Evolutionary conservation across 1,140 invertebrate genomes (phyloP).

Genomic region (Periplaneta americana): DNA sequence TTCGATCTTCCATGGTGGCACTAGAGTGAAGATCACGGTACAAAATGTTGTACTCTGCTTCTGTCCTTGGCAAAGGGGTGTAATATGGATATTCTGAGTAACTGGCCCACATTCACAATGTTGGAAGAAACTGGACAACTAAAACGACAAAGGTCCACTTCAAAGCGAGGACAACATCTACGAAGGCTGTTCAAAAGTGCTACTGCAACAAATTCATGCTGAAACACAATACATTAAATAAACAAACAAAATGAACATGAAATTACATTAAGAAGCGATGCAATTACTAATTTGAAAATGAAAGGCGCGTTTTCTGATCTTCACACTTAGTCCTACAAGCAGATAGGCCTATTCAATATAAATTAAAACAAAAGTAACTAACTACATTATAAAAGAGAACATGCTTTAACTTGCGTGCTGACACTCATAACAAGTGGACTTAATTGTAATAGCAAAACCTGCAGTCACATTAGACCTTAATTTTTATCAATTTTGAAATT

Average conservation of each 20-base stretch:
- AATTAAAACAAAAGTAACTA: too few species aligned
- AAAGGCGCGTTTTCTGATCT: too few species aligned
- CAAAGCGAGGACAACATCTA: slow-evolving; percentile 27
- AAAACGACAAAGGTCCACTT: neutral
- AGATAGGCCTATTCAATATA: too few species aligned
- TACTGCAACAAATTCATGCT: slow-evolving; percentile 8
- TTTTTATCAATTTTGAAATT: too few species aligned
- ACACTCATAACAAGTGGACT: too few species aligned
- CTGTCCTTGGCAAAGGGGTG: neutral
- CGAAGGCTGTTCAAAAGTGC: slow-evolving; percentile 23
- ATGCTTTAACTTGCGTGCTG: too few species aligned
- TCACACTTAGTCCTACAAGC: too few species aligned
- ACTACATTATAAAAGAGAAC: too few species aligned
- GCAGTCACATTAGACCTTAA: too few species aligned
- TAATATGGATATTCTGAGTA: neutral
- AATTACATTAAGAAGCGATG: too few species aligned
- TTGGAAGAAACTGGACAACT: neutral
- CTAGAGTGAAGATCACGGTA: slow-evolving; percentile 26
- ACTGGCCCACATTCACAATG: neutral
- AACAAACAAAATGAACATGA: neutral
- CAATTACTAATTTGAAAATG: too few species aligned
- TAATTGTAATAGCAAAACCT: too few species aligned
- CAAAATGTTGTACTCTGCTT: neutral
- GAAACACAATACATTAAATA: neutral
- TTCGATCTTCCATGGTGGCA: slow-evolving; percentile 37